These are phyloP conservation scores for human DNA, from an alignment of 2,113 vertebrate genomes.

Conservation along the genomic window DNA sequence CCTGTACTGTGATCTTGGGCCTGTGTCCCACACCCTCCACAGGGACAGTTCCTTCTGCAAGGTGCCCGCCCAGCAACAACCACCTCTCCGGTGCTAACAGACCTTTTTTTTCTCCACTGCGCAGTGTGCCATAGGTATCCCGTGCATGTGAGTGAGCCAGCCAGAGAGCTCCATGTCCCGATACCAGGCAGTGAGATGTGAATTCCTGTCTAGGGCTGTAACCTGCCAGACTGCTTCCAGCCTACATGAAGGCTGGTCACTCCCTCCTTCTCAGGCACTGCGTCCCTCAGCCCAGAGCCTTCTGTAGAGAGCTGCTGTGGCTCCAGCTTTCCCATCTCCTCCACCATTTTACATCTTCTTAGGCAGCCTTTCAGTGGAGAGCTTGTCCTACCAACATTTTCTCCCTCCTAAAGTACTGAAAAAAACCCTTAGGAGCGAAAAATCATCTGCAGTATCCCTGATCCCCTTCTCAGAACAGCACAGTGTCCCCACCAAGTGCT, in stretches of 20 bases:
- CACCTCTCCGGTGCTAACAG: background rate
- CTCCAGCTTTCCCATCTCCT: background rate
- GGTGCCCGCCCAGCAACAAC: fast-evolving
- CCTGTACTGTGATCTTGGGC: too few species aligned
- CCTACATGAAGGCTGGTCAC: background rate
- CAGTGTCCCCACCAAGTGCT: background rate
- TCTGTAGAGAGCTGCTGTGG: background rate
- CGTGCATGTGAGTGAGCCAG: background rate
- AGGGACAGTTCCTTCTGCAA: background rate
- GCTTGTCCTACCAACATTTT: background rate
- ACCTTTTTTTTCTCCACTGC: background rate
- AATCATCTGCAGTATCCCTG: background rate
- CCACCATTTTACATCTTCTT: background rate
- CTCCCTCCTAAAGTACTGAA: background rate
- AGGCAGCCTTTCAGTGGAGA: background rate
- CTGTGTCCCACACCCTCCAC: background rate
- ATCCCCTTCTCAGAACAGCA: background rate
- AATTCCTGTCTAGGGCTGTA: background rate
- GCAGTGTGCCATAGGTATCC: background rate
- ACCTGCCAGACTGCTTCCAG: background rate
- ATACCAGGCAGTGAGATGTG: background rate
- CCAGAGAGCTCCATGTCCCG: background rate
- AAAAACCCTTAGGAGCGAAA: background rate
- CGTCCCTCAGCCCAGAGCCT: background rate
- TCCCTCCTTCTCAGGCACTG: background rate